These are phyloP conservation scores for Cercopithecus neglectus DNA, from an alignment of 2,797 vertebrate species.

Conservation along the genomic window DNA sequence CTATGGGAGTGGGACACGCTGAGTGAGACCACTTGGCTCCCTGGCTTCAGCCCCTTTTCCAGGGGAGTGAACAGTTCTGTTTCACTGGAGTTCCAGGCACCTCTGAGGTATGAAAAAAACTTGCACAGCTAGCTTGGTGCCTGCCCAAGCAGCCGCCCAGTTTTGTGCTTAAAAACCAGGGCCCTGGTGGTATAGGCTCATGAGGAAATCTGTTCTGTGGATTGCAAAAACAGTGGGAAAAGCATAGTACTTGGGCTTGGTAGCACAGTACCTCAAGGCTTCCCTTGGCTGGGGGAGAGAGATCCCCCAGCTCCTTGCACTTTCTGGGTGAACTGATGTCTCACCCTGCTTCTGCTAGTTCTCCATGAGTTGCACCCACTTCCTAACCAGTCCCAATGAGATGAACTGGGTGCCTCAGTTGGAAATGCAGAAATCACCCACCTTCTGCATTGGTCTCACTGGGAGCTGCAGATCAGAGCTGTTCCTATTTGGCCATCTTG, in stretches of 20 bases:
- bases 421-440: not conserved
- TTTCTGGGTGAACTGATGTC: not conserved
- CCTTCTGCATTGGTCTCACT: not conserved
- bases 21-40: not conserved
- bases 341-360: not conserved
- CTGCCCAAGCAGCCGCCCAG: not conserved
- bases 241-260: not conserved
- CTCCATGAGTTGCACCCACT: not conserved
- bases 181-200: not conserved
- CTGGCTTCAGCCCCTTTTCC: not conserved
- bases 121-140: not conserved
- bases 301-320: not conserved
- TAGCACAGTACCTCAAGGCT: not conserved
- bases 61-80: not conserved
- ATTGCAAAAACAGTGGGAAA: not conserved
- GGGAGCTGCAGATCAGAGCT: not conserved
- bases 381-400: not conserved
- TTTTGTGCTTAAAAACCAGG: not conserved
- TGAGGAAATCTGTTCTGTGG: not conserved
- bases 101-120: not conserved
- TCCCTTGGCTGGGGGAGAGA: not conserved
- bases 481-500: not conserved
- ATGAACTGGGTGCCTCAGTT: not conserved
- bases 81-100: not conserved
- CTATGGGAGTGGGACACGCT: not conserved